These are phyloP conservation scores for Argya squamiceps DNA, from an alignment of 2,797 vertebrate species.

Conservation along the genomic window DNA sequence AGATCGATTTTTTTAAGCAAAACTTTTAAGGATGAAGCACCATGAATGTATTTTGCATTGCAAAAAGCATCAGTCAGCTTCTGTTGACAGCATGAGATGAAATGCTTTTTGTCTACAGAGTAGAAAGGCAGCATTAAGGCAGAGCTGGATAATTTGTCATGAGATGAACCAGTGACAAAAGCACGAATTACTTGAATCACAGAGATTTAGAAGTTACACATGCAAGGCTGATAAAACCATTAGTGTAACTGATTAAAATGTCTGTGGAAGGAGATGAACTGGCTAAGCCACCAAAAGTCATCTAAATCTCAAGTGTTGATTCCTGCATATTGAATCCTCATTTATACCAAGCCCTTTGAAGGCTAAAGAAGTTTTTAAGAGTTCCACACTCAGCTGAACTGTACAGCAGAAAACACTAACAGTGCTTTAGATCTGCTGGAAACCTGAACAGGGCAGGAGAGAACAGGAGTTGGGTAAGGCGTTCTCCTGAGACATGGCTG, in stretches of 20 bases:
- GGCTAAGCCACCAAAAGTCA: not conserved
- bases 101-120: not conserved
- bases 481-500: not conserved
- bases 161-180: not conserved
- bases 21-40: not conserved
- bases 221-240: not conserved
- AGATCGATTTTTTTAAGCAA: not conserved
- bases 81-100: not conserved
- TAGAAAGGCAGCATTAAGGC: not conserved
- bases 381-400: not conserved
- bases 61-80: not conserved
- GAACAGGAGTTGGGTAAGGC: not conserved
- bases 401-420: not conserved
- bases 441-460: not conserved
- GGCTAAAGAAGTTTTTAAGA: not conserved
- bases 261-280: not conserved
- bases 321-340: not conserved
- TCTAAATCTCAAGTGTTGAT: not conserved
- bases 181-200: not conserved
- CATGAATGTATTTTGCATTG: not conserved
- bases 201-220: not conserved
- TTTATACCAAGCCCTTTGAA: not conserved
- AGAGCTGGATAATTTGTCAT: not conserved
- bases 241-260: not conserved
- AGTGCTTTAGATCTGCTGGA: not conserved